Conservation (phyloP, 1,140 invertebrate genomes). For the Neodiprion fabricii region DNA sequence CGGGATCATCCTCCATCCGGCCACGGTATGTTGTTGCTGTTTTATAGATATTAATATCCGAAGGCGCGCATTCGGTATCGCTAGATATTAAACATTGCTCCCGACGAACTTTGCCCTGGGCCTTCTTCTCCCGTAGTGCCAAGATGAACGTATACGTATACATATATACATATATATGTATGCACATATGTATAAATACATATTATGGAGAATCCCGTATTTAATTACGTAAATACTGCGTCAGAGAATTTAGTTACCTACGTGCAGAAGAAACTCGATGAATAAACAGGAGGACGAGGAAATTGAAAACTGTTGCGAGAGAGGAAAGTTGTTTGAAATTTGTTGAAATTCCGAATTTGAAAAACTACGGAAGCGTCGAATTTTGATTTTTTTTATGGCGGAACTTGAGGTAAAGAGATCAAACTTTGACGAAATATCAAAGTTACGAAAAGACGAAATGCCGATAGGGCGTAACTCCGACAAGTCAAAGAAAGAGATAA, state of each 20-base stretch:
- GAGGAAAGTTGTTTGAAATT: too few relatives aligned
- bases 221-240: neutral
- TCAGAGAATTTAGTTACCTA: too few relatives aligned
- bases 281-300: neutral
- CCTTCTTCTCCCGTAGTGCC: neutral
- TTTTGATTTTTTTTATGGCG: too few relatives aligned
- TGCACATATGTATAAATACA: too few relatives aligned
- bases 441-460: too few relatives aligned
- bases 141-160: neutral
- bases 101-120: neutral
- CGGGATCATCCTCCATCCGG: neutral
- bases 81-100: constrained; percentile 2
- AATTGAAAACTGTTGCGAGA: too few relatives aligned
- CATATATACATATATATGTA: neutral
- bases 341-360: too few relatives aligned
- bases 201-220: neutral
- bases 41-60: constrained; percentile 1
- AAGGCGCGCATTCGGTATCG: constrained; percentile 4
- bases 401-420: too few relatives aligned
- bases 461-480: too few relatives aligned
- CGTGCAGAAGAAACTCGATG: neutral
- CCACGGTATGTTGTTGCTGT: neutral
- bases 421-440: too few relatives aligned
- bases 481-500: too few relatives aligned
- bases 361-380: too few relatives aligned